Base-by-base conservation (phyloP, 2,797 vertebrate genomes). In the Furcifer pardalis region DNA sequence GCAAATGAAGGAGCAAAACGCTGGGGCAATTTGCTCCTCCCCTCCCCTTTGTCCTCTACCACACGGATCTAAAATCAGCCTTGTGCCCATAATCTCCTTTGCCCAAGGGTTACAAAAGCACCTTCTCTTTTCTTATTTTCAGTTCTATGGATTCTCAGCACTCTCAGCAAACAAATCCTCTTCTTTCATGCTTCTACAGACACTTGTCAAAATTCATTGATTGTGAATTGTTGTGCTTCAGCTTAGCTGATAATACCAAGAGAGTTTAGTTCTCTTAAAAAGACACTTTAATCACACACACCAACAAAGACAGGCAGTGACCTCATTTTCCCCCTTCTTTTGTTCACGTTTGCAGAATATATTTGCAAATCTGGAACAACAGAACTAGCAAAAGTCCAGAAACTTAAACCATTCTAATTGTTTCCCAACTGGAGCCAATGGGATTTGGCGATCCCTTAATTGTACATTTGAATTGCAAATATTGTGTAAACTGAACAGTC, bases 251-350 rank as follows among this genome's bases (percentile, higher is more conserved):
- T 19, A 62, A 19, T 40, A 32, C 4, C 1, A 5, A n/a, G 21
- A n/a, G 46, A 10, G 52, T 56, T 21, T 56, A 15, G 5, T 56
- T 56, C 52, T 56, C 52, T 56, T 56, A 56, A 56, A 56, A 56
- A 76, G 87, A 7, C 15, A 8, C 19, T 81, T 81, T 71, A 59
- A 82, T 73, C 71, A 77, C 44, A 40, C n/a, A 30, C 68, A 37
- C 25, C 25, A 84, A 46, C 66, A 12, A 65, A 79, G 42, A 1
- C 49, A 74, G 69, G 40, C 65, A 62, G 23, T 37, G 8, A 44
- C 75, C 42, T 44, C 71, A 27, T 17, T 65, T 8, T 30, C 84
- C 9, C 5, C n/a, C n/a, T n/a, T 27, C 62, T 88, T 82, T 73
- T 76, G 74, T 86, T 84, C 2, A 40, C 74, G 84, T 86, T 78